These are phyloP conservation scores for Apocrypta bakeri DNA, from an alignment of 1,140 invertebrate species.

Conservation along the genomic window DNA sequence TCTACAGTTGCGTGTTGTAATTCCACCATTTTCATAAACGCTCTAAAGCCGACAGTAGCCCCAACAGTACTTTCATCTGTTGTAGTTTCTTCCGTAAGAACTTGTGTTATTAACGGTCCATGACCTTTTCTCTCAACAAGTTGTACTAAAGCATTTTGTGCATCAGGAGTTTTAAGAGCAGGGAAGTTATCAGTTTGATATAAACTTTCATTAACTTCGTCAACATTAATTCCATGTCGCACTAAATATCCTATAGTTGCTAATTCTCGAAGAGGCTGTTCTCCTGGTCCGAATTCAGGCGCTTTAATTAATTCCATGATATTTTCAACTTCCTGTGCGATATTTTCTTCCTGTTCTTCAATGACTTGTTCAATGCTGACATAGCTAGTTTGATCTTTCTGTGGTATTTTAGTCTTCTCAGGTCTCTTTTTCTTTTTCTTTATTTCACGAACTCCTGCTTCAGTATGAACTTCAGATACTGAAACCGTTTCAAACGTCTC, in stretches of 20 bases:
- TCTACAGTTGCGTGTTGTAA: conserved; percentile 86
- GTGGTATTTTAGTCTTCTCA: conserved; percentile 63
- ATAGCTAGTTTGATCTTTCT: conserved; percentile 70
- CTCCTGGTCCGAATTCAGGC: conserved; percentile 86
- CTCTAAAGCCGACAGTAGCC: conserved; percentile 85
- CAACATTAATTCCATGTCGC: conserved; percentile 82
- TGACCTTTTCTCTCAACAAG: conserved; percentile 87
- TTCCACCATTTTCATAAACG: conserved; percentile 89
- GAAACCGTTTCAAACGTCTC: conserved; percentile 69
- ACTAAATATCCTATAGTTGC: conserved; percentile 87
- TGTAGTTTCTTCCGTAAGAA: conserved; percentile 84
- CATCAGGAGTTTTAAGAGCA: conserved; percentile 83
- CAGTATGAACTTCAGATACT: conserved; percentile 70
- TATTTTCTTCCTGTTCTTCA: conserved; percentile 76
- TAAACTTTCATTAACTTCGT: conserved; percentile 83
- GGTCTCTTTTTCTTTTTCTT: conserved; percentile 66
- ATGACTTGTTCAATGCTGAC: conserved; percentile 75
- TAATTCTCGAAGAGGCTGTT: conserved; percentile 85
- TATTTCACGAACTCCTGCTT: conserved; percentile 71
- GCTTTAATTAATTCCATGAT: conserved; percentile 83
- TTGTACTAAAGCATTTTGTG: conserved; percentile 87
- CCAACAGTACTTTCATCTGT: conserved; percentile 84
- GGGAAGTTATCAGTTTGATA: conserved; percentile 87
- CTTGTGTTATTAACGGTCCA: conserved; percentile 85
- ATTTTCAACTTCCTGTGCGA: conserved; percentile 83